A percentile compares a stretch with the other conserved stretches of the same genome.
phyloP scores from a whole-genome alignment of 1,140 invertebrate genomes.

The Hycleus phaleratus region DNA sequence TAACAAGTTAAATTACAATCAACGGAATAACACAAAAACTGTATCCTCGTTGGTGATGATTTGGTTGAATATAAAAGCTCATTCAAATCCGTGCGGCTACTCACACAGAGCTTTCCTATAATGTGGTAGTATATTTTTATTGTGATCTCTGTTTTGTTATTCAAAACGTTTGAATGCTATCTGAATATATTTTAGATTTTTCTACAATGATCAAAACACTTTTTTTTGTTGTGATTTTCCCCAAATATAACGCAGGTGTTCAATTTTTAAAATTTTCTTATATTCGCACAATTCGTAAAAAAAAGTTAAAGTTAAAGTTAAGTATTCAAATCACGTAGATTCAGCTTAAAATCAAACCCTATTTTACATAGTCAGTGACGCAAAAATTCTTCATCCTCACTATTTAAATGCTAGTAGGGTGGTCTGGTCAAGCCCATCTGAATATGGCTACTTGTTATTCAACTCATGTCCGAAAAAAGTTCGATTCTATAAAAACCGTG shows the following conservation, averaged over 20 bases:
- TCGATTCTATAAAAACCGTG: slow-evolving; percentile 28
- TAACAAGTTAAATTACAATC: neutral
- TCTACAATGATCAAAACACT: neutral
- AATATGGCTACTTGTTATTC: slow-evolving; percentile 32
- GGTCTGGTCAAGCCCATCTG: slow-evolving; percentile 24
- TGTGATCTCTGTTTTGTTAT: slow-evolving; percentile 27
- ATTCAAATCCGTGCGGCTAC: slow-evolving; percentile 4
- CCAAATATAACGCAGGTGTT: too few relatives aligned
- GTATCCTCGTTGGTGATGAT: slow-evolving; percentile 14
- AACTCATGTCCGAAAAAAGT: slow-evolving; percentile 15
- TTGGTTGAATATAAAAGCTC: slow-evolving; percentile 8
- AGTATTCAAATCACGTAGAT: slow-evolving; percentile 24
- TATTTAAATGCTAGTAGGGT: slow-evolving; percentile 29
- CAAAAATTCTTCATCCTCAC: slow-evolving; percentile 31
- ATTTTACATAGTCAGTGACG: slow-evolving; percentile 32
- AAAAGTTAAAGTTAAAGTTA: neutral
- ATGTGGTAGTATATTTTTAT: slow-evolving; percentile 30
- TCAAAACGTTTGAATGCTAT: slow-evolving; percentile 24
- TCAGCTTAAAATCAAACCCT: slow-evolving; percentile 30
- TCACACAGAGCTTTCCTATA: slow-evolving; percentile 17
- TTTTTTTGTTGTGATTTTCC: too few relatives aligned
- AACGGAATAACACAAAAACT: slow-evolving; percentile 5
- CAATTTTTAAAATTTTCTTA: too few relatives aligned
- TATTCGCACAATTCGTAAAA: too few relatives aligned
- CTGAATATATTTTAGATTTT: slow-evolving; percentile 29